Evolutionary conservation across 2,797 vertebrate species (phyloP).

Genomic region (Girardinus metallicus): DNA sequence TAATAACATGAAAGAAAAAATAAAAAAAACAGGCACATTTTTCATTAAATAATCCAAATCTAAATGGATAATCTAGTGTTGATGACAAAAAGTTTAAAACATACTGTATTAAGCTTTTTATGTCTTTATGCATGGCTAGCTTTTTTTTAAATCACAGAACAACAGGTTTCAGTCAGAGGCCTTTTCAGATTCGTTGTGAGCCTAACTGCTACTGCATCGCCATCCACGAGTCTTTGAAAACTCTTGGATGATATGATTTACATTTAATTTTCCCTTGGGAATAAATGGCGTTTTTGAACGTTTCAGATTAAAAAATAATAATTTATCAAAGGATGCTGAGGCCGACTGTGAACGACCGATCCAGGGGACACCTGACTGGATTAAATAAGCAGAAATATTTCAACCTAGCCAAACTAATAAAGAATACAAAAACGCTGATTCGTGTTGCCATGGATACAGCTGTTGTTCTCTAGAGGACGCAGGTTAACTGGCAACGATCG

Average conservation of each 20-base stretch:
- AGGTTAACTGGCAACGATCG: neutral
- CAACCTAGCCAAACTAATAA: no score
- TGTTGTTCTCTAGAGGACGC: neutral
- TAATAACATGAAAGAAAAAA: no score
- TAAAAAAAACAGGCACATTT: neutral
- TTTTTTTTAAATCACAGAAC: neutral
- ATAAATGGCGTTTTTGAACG: no score
- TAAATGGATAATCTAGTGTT: neutral
- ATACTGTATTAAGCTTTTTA: neutral
- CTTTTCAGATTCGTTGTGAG: neutral
- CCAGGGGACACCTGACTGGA: neutral
- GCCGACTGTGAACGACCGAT: neutral
- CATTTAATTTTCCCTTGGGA: no score
- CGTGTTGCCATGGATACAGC: constrained; percentile 25
- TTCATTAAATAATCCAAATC: neutral
- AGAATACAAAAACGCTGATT: neutral
- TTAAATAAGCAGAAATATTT: constrained; percentile 13
- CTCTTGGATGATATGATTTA: no score
- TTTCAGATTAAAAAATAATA: no score
- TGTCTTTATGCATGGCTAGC: neutral
- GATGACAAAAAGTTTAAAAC: neutral
- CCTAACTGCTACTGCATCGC: neutral
- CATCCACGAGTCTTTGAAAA: no score
- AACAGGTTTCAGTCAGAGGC: neutral
- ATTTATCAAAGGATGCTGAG: neutral